Evolutionary conservation across 2,888 invertebrate genomes (phyloP), one percentile per base, ranked within the genome.

Genomic region (Gibbula magus): DNA sequence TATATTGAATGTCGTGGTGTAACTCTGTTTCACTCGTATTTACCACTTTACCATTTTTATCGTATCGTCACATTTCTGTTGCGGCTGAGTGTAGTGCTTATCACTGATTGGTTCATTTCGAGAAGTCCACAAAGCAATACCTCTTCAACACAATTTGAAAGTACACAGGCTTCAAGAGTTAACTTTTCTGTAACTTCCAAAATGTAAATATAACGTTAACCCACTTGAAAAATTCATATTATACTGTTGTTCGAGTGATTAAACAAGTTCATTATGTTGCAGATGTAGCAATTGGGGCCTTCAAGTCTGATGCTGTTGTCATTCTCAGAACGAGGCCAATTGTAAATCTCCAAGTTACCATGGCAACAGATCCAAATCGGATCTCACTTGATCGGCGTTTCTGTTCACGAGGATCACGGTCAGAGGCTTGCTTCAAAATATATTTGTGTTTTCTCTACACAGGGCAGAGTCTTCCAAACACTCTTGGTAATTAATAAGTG

Each of bases 241-340:
- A 18, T 52, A 52, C 10, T 52, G 52, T 52, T 16, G 18, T 18
- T 56, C 7, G 7, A 2, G 25, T 56, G 25, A 56, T 8, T 56
- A 56, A 56, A 18, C 56, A 8, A 56, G 5, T 8, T 56, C 4
- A 8, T 25, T 18, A 5, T 56, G 56, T 51, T 51, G 25, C 51
- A 74, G 74, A 74, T 74, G 51, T 74, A 10, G 74, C 74, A 13
- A 25, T 74, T 25, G 74, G 74, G n/a, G 51, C 25, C 13, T 74
- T 52, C 51, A 45, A 51, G 22, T 74, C 74, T 8, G 74, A 74
- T 51, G 25, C 74, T 22, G 74, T 51, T 13, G 74, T 74, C 8
- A 51, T 74, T 16, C 25, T 74, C 39, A 45, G 74, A 51, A 51
- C 74, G 22, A 45, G 29, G n/a, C 52, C 74, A 7, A 74, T 74